Base-by-base conservation (phyloP, 2,888 invertebrate species). In the Drosophila multiciliata region DNA sequence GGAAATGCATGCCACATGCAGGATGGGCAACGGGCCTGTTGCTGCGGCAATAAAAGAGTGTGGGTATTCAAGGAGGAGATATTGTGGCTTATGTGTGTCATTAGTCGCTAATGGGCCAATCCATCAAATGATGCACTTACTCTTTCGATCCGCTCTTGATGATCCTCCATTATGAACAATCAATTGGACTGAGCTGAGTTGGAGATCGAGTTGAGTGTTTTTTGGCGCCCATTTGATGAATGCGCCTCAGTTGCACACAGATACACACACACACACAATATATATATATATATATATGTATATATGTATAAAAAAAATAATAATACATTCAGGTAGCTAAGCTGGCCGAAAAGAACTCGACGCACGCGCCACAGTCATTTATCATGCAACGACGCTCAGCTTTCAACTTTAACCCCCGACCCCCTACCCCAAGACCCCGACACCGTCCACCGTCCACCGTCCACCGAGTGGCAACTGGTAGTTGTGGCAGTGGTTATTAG, bases 281-380 rank as follows among this genome's bases (percentile, higher is more conserved):
- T 0, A 5, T 0, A 23, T 20, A n/a, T 15, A 15, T 15, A 35
- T 15, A 15, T 20, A 15, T 17, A 42, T 12, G 17, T 8, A 29
- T 26, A 20, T 33, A 26, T 82, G 78, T 87, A 75, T 75, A 20
- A 15, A 45, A 6, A 42, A 12, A 45, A 20, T 1, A 23, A 20
- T 1, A 3, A 45, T 57, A 62, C 90, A 89, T 60, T 83, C 89
- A 85, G 90, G 85, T 85, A 85, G 85, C 55, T 48, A 69, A 69
- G 17, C 57, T 55, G 66, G 32, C 55, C 61, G 23, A 42, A 32
- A 50, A 35, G 38, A 35, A 20, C 70, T 49, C 35, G 69, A 50
- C 73, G 79, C 82, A 78, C 82, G 80, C 82, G 90, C 90, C 70
- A 70, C 66, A 72, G 66, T 90, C 84, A 84, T 84, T 84, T 84